Base-by-base conservation (phyloP, 2,797 vertebrate species). In the Pangasius mekongensis region DNA sequence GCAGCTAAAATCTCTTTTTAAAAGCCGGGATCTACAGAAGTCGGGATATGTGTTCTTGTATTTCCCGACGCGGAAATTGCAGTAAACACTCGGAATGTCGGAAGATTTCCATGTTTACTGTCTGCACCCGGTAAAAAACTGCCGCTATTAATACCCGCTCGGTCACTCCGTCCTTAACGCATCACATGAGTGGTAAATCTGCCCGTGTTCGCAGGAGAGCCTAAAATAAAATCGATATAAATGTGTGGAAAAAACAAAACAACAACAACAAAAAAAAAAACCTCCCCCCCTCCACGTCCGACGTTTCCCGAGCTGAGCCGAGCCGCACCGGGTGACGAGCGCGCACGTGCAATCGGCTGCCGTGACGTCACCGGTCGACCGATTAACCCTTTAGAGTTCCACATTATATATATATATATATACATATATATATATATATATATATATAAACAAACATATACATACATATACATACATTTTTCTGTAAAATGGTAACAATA, bases 161-260 rank as follows among this genome's bases (percentile, higher is more conserved):
- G 24, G 86, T 76, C 84, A 2, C 47, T 69, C 76, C 66, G 81
- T 16, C 58, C 64, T 64, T 87, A 71, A 39, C 81, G 60, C 82
- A 62, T 92, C 93, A 93, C 91, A 90, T 89, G 91, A 76, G 82
- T 4, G 76, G 87, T 24, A 47, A 60, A 73, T 39, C 30, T n/a
- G 67, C 6, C 24, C 84, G 84, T 18, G 49, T 13, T 60, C 49
- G 2, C 49, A 54, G 4, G n/a, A 52, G 16, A n/a, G n/a, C 5
- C 64, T 13, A 14, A 60, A 85, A 60, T 85, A 76, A 85, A 85
- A 85, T 85, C 84, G 33, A 74, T 85, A 62, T 3, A 76, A 85
- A 76, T 56, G 69, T n/a, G 33, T 58, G 71, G 33, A 85, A 22
- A 49, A 36, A 74, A 13, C 62, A 85, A 18, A 18, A 27, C 14